Evolutionary conservation across 2,797 vertebrate species (phyloP), one percentile per base, ranked within the genome.

Genomic region (Parauchenoglanis ngamensis): DNA sequence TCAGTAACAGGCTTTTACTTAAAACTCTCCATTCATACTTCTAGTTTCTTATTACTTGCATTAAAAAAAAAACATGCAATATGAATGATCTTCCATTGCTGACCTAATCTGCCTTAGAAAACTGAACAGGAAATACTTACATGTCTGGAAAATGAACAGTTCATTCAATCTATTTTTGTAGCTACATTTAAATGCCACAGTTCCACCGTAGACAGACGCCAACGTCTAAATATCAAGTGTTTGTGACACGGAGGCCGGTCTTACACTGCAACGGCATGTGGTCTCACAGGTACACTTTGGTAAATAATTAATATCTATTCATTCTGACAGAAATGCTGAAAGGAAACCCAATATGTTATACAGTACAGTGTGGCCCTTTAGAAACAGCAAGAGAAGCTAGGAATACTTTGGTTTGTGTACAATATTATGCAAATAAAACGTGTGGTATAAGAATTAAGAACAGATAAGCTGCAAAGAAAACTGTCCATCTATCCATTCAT

Each of bases 271-370:
- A 54, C 49, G 56, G 82, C 75, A 89, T 88, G 88, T 84, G 85
- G 90, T 70, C 79, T 75, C 70, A 79, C 85, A 81, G 87, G 85
- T 87, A 86, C 89, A 92, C 65, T 90, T 90, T 91, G 89, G 93
- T 96, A 93, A 96, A 96, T 96, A 94, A 96, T 96, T 95, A 90
- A 96, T 95, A 82, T 89, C 87, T 52, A 73, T 92, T 94, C 94
- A 94, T 94, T 94, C 91, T 94, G 91, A 91, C 70, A 90, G 90
- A 94, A 93, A 92, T 90, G 92, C 93, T 94, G 93, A 92, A 93
- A 89, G 89, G 94, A 94, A 94, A 96, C 93, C 84, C 89, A 94
- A 95, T 93, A 86, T 92, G 90, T 59, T 82, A 1, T 61, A 80
- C 83, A 83, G 85, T 80, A 56, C 40, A 86, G 70, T 44, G 52